phyloP scores from a whole-genome alignment of 2,797 vertebrate genomes.

The Gallirallus australis region DNA sequence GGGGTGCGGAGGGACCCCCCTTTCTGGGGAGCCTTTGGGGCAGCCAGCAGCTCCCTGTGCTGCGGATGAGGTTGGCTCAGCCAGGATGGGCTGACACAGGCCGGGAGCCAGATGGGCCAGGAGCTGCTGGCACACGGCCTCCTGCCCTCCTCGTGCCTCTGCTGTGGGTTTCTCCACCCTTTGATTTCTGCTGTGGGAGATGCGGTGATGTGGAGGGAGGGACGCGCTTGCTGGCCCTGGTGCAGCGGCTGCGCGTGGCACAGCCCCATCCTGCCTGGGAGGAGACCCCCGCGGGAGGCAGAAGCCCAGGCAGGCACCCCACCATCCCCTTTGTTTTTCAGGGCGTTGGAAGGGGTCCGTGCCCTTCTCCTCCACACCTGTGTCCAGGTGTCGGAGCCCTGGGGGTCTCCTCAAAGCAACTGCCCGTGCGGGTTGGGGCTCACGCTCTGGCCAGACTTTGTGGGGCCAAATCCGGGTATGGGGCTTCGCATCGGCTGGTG shows the following conservation, averaged over 20 bases:
- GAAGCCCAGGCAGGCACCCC: neutral
- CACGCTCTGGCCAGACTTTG: fast-evolving
- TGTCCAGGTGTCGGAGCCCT: neutral
- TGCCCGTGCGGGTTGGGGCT: fast-evolving
- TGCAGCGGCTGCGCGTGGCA: neutral
- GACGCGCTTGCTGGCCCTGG: neutral
- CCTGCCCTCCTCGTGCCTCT: neutral
- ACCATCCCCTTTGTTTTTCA: neutral
- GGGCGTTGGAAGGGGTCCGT: fast-evolving
- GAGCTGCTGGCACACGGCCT: neutral
- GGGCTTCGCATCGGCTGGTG: no score
- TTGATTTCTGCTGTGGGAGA: neutral
- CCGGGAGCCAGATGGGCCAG: fast-evolving
- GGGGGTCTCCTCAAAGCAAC: neutral
- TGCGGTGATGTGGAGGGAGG: neutral
- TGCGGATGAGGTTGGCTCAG: neutral
- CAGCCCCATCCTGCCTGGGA: neutral
- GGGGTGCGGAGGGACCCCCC: neutral
- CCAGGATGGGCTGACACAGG: fast-evolving
- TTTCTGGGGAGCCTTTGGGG: neutral
- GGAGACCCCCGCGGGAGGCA: neutral
- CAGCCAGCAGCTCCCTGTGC: neutral
- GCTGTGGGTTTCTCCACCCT: no score
- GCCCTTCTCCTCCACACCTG: no score
- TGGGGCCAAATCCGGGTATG: neutral